These are phyloP conservation scores for Lethenteron camtschaticum DNA, from an alignment of 2,113 vertebrate genomes.

Conservation along the genomic window DNA sequence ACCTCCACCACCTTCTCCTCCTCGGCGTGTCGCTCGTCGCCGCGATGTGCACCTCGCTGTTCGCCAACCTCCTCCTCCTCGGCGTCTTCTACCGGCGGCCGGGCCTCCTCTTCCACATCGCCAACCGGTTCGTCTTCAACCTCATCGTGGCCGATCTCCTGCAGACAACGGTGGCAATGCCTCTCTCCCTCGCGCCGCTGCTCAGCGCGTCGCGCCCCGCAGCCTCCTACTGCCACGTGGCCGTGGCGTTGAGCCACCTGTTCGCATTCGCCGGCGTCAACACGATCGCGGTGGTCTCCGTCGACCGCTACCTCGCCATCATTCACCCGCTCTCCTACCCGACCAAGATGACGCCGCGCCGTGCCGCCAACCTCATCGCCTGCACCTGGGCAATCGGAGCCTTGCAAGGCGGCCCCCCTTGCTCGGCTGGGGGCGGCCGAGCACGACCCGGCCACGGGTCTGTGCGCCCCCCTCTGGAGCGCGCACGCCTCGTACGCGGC, in stretches of 20 bases:
- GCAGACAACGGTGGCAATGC: constrained; percentile 49
- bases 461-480: constrained; percentile 52
- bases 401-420: constrained; percentile 54
- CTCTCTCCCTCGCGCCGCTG: constrained; percentile 44
- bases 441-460: constrained; percentile 34
- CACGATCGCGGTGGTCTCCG: constrained; percentile 54
- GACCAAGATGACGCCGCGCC: constrained; percentile 42
- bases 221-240: constrained; percentile 39
- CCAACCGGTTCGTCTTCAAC: constrained; percentile 62
- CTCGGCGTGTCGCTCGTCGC: constrained; percentile 18
- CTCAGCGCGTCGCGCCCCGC: constrained; percentile 46
- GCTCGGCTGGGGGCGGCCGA: constrained; percentile 48
- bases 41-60: constrained; percentile 37
- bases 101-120: constrained; percentile 41
- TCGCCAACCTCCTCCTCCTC: constrained; percentile 47
- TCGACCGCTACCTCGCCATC: constrained; percentile 58
- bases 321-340: constrained; percentile 63
- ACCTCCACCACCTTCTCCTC: too few species aligned
- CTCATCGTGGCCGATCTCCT: constrained; percentile 50
- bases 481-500: constrained; percentile 40
- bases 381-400: constrained; percentile 47
- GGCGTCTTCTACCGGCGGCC: constrained; percentile 53
- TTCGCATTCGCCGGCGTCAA: constrained; percentile 58
- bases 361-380: constrained; percentile 40
- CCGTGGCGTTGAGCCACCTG: constrained; percentile 56